Evolutionary conservation across 2,888 invertebrate species (phyloP), one percentile per base, ranked within the genome.

Genomic region (Lepidocyrtoides sp.): DNA sequence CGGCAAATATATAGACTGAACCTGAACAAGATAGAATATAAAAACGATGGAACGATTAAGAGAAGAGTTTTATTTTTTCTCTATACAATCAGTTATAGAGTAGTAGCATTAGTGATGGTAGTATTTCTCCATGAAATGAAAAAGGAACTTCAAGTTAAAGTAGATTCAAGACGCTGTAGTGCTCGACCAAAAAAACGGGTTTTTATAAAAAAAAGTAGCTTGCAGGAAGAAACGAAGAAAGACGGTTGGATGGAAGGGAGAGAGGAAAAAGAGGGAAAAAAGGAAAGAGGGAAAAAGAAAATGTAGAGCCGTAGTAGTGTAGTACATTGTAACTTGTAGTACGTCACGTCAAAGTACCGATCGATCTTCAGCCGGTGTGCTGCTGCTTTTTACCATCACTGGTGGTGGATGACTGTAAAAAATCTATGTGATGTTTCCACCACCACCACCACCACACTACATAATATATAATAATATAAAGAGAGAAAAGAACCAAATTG

Each of bases 321-420:
- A 36, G 48, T 20, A 32, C 36, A 36, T 57, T 23, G 48, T 48
- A 17, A 26, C 48, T 75, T 75, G 48, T 57, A 5, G 57, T 75
- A 75, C 51, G 75, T 86, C 48, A 77, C 48, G 77, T 86, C 77
- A 63, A 77, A 77, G 77, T 60, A 41, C 44, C 86, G 77, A 86
- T 86, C 86, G 86, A 86, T 86, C 72, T 86, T 86, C 44, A n/a
- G 63, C 48, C 77, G 75, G 48, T 75, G 75, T 51, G 7, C n/a
- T 75, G 44, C 51, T n/a, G n/a, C n/a, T n/a, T n/a, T n/a, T n/a
- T 20, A 20, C 69, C 41, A 41, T 72, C 44, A 72, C 20, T 44
- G 44, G 20, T 41, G 69, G 36, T 17, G 32, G 69, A n/a, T 3
- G 26, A 17, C n/a, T n/a, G n/a, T 17, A 17, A 20, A 44, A 72